A percentile compares a stretch with the other conserved stretches of the same genome.
Evolutionary conservation across 2,888 invertebrate species (phyloP).

Genomic region (Leptarthrus brevirostris): DNA sequence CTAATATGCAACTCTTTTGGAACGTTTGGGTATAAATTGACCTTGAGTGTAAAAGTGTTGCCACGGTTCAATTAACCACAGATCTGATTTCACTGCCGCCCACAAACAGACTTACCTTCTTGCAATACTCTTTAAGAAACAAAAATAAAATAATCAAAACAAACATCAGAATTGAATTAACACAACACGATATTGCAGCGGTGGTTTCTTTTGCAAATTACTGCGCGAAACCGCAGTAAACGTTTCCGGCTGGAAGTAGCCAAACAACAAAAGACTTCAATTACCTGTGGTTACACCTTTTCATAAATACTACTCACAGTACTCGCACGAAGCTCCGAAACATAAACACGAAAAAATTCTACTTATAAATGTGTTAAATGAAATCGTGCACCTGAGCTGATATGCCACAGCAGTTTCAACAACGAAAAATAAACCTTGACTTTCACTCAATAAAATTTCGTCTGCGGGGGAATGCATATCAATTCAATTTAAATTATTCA

Average conservation of each 20-base stretch:
- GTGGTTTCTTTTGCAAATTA: neutral
- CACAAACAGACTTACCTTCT: neutral
- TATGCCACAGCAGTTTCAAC: constrained; percentile 7
- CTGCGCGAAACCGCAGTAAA: neutral
- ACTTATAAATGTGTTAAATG: constrained; percentile 5
- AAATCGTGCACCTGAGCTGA: constrained; percentile 6
- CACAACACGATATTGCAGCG: neutral
- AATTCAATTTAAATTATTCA: too few relatives aligned
- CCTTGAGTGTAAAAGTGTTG: neutral
- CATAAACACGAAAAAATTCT: constrained; percentile 4
- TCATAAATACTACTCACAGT: too few relatives aligned
- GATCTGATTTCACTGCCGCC: neutral
- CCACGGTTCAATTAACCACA: neutral
- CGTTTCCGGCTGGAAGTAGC: neutral
- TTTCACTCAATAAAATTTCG: constrained; percentile 25
- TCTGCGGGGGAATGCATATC: neutral
- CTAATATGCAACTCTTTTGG: too few relatives aligned
- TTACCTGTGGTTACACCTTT: too few relatives aligned
- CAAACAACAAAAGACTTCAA: neutral
- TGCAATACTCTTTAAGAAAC: neutral
- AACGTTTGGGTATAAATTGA: too few relatives aligned
- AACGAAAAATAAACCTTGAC: constrained; percentile 35
- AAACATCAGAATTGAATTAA: neutral
- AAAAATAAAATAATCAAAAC: neutral
- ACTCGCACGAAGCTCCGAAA: too few relatives aligned